Evolutionary conservation across 2,888 invertebrate genomes (phyloP).

Genomic region (Pseudococcus jackbeardsleyi): DNA sequence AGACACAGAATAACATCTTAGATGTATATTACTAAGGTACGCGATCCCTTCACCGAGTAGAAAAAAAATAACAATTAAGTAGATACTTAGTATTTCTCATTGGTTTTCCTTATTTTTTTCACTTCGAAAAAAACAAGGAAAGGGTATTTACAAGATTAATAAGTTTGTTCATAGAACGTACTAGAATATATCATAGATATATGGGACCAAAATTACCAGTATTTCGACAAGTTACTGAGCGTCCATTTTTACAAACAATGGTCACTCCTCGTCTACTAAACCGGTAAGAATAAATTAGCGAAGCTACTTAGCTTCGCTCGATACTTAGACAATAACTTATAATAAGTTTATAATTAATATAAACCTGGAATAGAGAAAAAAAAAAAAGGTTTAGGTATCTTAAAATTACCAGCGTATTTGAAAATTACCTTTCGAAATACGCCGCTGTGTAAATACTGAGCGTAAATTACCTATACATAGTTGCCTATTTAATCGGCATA

Average conservation of each 20-base stretch:
- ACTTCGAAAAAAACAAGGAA: slow-evolving; percentile 50
- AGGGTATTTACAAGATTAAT: slow-evolving; percentile 4
- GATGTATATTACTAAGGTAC: neutral
- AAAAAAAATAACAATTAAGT: slow-evolving; percentile 31
- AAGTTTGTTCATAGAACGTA: slow-evolving; percentile 93
- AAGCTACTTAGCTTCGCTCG: slow-evolving; percentile 58
- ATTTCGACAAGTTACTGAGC: slow-evolving; percentile 85
- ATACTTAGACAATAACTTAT: slow-evolving; percentile 56
- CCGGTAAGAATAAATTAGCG: slow-evolving; percentile 67
- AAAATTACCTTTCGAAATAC: slow-evolving; percentile 73
- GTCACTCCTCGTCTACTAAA: slow-evolving; percentile 87
- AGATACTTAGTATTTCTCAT: neutral
- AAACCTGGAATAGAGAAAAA: slow-evolving; percentile 19
- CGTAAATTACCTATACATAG: slow-evolving; percentile 45
- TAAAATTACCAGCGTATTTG: slow-evolving; percentile 67
- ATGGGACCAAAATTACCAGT: slow-evolving; percentile 90
- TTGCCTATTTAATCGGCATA: slow-evolving; percentile 67
- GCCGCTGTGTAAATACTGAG: slow-evolving; percentile 22
- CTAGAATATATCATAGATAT: slow-evolving; percentile 98
- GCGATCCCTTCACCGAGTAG: slow-evolving; percentile 10
- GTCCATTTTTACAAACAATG: slow-evolving; percentile 98
- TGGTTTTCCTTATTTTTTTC: neutral
- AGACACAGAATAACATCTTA: neutral
- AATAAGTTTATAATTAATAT: slow-evolving; percentile 27
- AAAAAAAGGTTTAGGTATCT: slow-evolving; percentile 31